Base-by-base conservation (phyloP, 2,797 vertebrate genomes). In the Sphenodon punctatus region DNA sequence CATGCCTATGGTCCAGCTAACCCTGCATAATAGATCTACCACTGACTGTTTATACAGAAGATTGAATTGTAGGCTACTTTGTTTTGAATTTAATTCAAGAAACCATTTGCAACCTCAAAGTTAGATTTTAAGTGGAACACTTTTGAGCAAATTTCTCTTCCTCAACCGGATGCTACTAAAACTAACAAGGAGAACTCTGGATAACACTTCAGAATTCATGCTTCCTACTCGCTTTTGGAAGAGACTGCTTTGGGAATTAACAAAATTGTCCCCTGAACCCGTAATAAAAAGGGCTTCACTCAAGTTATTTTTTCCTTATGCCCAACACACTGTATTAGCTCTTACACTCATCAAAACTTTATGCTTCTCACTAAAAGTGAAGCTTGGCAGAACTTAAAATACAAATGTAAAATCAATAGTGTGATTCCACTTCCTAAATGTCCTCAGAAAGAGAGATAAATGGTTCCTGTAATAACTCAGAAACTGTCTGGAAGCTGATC, bases 121-220 rank as follows among this genome's bases (percentile, higher is more conserved):
- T 67, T 48, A 41, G 78, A 75, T 49, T 32, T 2, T 80, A 81
- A 69, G 4, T 1, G 22, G 42, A 6, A 80, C 3, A 9, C 16
- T 68, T 77, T 42, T 0, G 1, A 66, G 36, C 1, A 1, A 4
- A 3, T 43, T 12, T 2, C 3, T 1, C 3, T 1, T 10, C 0
- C 49, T 58, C 49, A 67, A 63, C 55, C 6, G 25, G 82, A 17
- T 34, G 59, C n/a, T 11, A 69, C 19, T 51, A 51, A 79, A 19
- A 32, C 10, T 68, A 89, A 81, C 72, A 8, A 9, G 67, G 71
- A n/a, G n/a, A n/a, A n/a, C n/a, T n/a, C n/a, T n/a, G n/a, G n/a
- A n/a, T n/a, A n/a, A n/a, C n/a, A n/a, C n/a, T 46, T 22, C 45
- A 46, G 46, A 22, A 5, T 10, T 10, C 43, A 42, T 17, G 42